phyloP scores from a whole-genome alignment of 2,113 vertebrate species.

The Percopsis transmontana region DNA sequence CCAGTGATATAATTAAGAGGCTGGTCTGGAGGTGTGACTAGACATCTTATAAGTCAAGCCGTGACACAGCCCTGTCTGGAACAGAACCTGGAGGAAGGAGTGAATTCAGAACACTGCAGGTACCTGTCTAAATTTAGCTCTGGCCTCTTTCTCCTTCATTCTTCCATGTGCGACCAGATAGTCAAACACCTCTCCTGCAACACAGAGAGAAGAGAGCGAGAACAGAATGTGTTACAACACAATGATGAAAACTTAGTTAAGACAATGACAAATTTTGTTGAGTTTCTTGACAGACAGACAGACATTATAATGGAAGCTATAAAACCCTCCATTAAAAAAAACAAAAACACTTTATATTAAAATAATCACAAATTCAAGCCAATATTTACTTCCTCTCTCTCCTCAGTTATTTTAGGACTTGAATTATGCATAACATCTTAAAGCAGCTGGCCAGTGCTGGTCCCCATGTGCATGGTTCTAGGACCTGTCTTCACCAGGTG shows the following conservation, averaged over 20 bases:
- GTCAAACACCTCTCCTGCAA: slow-evolving; percentile 95
- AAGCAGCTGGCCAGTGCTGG: slow-evolving; percentile 31
- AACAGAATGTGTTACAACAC: not conserved
- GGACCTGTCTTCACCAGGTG: slow-evolving; percentile 41
- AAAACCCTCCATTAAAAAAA: slow-evolving; percentile 5
- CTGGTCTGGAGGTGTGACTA: too few relatives aligned
- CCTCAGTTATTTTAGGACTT: slow-evolving; percentile 31
- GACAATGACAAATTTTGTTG: not conserved
- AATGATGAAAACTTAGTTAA: not conserved
- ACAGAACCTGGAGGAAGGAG: slow-evolving; percentile 40
- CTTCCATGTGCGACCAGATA: slow-evolving; percentile 98
- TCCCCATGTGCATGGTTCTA: slow-evolving; percentile 44
- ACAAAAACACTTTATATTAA: not conserved
- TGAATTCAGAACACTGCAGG: slow-evolving; percentile 64
- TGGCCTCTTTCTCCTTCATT: slow-evolving; percentile 99
- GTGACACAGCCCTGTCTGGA: slow-evolving; percentile 30
- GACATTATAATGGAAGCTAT: not conserved
- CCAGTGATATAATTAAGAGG: too few relatives aligned
- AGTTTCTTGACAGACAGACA: not conserved
- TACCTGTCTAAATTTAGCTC: slow-evolving; percentile 99
- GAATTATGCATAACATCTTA: not conserved
- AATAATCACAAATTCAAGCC: too few relatives aligned
- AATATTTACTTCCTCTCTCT: not conserved
- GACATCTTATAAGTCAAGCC: too few relatives aligned
- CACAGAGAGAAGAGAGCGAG: slow-evolving; percentile 47